Percentiles rank a stretch among this genome's conserved stretches.
These are phyloP conservation scores for Caloenas nicobarica DNA, from an alignment of 2,113 vertebrate species.

Conservation along the genomic window DNA sequence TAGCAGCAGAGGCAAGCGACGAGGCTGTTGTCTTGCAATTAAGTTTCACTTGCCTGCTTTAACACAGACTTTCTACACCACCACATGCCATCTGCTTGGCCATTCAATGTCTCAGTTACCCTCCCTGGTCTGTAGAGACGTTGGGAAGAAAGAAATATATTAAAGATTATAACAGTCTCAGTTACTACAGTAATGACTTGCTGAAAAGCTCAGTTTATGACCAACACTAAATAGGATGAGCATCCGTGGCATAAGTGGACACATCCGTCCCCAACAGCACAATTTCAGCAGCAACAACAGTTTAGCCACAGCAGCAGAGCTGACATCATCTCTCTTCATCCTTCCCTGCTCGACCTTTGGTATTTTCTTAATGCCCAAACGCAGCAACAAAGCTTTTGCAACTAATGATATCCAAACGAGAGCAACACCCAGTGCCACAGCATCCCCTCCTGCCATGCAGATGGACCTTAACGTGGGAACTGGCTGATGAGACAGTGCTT, in stretches of 20 bases:
- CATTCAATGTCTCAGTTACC: background rate
- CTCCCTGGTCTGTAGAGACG: background rate
- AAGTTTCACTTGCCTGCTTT: background rate
- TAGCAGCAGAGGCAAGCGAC: background rate
- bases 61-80: background rate
- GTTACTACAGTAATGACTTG: background rate
- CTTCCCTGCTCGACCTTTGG: background rate
- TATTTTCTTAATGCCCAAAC: background rate
- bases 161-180: background rate
- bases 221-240: accelerated
- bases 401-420: background rate
- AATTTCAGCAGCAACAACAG: background rate
- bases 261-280: background rate
- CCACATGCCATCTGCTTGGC: background rate
- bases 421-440: background rate
- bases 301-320: background rate
- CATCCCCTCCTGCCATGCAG: background rate
- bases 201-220: background rate
- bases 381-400: background rate
- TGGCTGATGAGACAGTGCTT: background rate
- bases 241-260: background rate
- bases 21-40: background rate
- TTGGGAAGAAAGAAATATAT: background rate
- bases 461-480: accelerated
- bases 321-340: background rate